Conservation (phyloP, 1,140 invertebrate species). For the Helicoverpa armigera region DNA sequence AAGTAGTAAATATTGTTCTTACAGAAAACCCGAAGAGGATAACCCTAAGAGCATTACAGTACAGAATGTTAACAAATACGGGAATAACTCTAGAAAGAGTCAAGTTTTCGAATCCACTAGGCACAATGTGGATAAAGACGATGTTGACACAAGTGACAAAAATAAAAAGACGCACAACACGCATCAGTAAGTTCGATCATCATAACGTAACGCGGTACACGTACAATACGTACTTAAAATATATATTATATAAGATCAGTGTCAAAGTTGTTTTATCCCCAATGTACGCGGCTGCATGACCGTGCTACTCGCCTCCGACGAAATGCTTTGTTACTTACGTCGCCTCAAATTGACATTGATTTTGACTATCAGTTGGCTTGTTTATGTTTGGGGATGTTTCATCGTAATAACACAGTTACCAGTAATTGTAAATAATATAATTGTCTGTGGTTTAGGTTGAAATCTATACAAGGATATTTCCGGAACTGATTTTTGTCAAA, state of each 20-base stretch:
- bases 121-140: conserved; percentile 80
- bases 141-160: conserved; percentile 78
- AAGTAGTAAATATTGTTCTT: conserved; percentile 73
- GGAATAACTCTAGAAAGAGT: conserved; percentile 82
- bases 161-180: conserved; percentile 77
- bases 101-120: conserved; percentile 83
- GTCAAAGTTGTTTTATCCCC: conserved; percentile 52
- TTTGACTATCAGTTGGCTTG: conserved; percentile 44
- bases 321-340: conserved; percentile 38
- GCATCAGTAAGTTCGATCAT: conserved; percentile 77
- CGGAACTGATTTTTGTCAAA: not conserved
- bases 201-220: conserved; percentile 48
- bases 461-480: not conserved
- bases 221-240: too few species aligned
- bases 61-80: conserved; percentile 81
- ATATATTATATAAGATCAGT: conserved; percentile 44
- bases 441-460: conserved; percentile 7
- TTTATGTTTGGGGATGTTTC: conserved; percentile 22
- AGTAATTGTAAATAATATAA: not conserved
- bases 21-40: conserved; percentile 84
- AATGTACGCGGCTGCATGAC: conserved; percentile 16
- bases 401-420: not conserved
- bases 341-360: conserved; percentile 52
- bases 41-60: conserved; percentile 79
- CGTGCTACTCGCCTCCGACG: not conserved